Evolutionary conservation across 2,797 vertebrate genomes (phyloP).

Genomic region (Simalia tracyae): DNA sequence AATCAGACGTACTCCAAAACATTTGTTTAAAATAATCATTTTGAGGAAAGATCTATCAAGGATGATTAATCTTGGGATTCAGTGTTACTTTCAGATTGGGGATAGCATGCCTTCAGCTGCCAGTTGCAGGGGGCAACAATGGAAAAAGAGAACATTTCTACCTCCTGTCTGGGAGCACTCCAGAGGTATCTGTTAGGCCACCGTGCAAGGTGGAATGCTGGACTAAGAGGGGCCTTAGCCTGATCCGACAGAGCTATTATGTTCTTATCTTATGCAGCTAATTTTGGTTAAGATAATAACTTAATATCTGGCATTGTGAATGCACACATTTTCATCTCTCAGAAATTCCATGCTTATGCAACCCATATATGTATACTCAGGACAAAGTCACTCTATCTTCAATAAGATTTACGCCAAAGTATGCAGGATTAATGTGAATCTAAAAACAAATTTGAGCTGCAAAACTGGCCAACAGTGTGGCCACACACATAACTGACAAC

Average conservation of each 20-base stretch:
- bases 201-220: too few species aligned
- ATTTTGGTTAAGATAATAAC: conserved; percentile 11
- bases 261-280: too few species aligned
- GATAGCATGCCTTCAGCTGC: neutral
- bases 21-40: neutral
- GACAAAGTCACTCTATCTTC: neutral
- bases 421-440: neutral
- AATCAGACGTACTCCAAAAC: conserved; percentile 12
- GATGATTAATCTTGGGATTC: neutral
- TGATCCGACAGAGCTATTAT: too few species aligned
- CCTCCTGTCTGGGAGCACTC: neutral
- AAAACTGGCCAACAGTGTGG: neutral
- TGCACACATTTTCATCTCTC: neutral
- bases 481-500: neutral
- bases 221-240: too few species aligned
- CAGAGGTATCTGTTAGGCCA: too few species aligned
- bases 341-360: conserved; percentile 14
- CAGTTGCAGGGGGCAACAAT: neutral
- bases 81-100: neutral
- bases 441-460: neutral
- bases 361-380: neutral
- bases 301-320: neutral
- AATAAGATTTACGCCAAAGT: neutral
- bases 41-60: neutral
- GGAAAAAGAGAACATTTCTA: too few species aligned